Percentiles rank a stretch among this genome's conserved stretches.
Conservation (phyloP, 1,140 invertebrate genomes). For the Pectinophora gossypiella region DNA sequence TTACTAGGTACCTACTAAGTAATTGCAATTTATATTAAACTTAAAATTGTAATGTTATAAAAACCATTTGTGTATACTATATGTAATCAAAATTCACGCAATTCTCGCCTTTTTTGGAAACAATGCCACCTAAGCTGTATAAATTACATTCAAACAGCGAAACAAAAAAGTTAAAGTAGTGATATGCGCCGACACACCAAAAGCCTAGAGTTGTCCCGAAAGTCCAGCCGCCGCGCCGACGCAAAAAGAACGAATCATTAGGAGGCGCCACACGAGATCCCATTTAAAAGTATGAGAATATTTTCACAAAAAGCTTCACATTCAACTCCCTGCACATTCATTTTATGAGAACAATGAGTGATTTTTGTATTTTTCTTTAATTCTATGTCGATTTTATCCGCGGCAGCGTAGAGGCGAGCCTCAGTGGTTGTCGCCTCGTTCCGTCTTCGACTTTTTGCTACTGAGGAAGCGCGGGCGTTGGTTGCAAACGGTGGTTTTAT, state of each 20-base stretch:
- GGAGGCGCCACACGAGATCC: slow-evolving; percentile 71
- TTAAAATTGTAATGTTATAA: too few relatives aligned
- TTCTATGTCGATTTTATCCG: slow-evolving; percentile 73
- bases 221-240: slow-evolving; percentile 39
- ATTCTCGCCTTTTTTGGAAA: slow-evolving; percentile 44
- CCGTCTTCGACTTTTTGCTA: slow-evolving; percentile 68
- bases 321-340: slow-evolving; percentile 72
- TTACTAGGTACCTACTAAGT: too few relatives aligned
- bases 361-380: slow-evolving; percentile 74
- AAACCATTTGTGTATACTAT: too few relatives aligned
- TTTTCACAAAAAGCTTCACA: slow-evolving; percentile 73
- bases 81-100: too few relatives aligned
- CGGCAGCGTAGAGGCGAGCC: slow-evolving; percentile 55
- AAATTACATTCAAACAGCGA: slow-evolving; percentile 66
- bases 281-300: slow-evolving; percentile 75
- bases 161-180: slow-evolving; percentile 55
- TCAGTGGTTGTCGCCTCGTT: slow-evolving; percentile 63
- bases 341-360: slow-evolving; percentile 75
- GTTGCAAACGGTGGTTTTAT: slow-evolving; percentile 49
- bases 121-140: slow-evolving; percentile 68
- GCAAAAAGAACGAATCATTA: slow-evolving; percentile 71
- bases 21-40: too few relatives aligned
- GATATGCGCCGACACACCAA: slow-evolving; percentile 62
- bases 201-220: slow-evolving; percentile 48
- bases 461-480: slow-evolving; percentile 52